phyloP scores from a whole-genome alignment of 2,797 vertebrate genomes.

The Syncerus caffer region DNA sequence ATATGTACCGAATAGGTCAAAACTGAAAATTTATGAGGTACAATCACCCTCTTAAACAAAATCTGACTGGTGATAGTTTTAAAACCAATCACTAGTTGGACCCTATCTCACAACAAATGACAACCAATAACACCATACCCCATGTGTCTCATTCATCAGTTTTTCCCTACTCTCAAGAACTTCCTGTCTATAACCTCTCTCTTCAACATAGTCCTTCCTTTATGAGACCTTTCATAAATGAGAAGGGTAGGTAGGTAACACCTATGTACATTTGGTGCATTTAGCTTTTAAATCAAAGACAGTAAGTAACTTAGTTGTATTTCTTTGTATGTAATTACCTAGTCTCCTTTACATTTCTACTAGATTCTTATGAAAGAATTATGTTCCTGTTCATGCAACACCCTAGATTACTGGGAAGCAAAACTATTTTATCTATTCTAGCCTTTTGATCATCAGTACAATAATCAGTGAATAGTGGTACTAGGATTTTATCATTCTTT shows the following conservation, averaged over 20 bases:
- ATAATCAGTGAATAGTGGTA: neutral
- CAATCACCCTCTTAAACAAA: neutral
- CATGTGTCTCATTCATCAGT: neutral
- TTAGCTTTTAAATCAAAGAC: neutral
- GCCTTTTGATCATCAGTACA: neutral
- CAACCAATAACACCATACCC: neutral
- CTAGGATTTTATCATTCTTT: neutral
- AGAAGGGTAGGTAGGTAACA: neutral
- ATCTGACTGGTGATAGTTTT: neutral
- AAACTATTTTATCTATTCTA: neutral
- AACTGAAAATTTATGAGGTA: neutral
- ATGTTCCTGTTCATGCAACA: neutral
- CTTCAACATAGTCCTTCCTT: neutral
- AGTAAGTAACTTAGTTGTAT: neutral
- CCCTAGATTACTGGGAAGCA: neutral
- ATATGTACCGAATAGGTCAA: neutral
- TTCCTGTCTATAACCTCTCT: neutral
- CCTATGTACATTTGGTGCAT: neutral
- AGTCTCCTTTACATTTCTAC: neutral
- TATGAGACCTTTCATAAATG: neutral
- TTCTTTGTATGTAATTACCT: neutral
- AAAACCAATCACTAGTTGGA: neutral
- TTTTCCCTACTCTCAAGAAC: neutral
- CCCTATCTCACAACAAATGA: neutral
- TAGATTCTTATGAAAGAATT: neutral